phyloP scores from a whole-genome alignment of 2,888 invertebrate species.

The Apamea epomidion region DNA sequence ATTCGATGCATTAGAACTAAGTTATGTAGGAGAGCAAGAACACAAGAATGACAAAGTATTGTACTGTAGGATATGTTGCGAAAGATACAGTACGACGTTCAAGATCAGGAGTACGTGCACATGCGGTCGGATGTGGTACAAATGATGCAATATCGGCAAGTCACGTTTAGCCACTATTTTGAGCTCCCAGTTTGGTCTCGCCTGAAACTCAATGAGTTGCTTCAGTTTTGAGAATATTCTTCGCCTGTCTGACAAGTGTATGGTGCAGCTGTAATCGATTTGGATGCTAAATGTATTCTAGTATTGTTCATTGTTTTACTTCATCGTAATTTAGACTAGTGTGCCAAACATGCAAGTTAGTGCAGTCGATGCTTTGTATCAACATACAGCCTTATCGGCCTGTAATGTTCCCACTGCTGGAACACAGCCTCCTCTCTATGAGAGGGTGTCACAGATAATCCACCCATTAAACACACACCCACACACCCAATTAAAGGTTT shows the following conservation, averaged over 20 bases:
- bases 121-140: conserved; percentile 64
- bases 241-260: conserved; percentile 15
- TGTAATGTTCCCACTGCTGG: background rate
- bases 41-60: conserved; percentile 44
- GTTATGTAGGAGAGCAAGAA: background rate
- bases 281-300: background rate
- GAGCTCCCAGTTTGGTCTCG: conserved; percentile 69
- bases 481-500: too few species aligned
- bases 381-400: background rate
- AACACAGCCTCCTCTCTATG: background rate
- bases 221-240: conserved; percentile 59
- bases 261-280: conserved; percentile 18
- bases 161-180: conserved; percentile 82
- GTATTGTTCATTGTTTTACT: background rate
- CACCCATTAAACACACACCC: too few species aligned
- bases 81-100: conserved; percentile 47
- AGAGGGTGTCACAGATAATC: background rate
- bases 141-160: conserved; percentile 78
- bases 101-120: conserved; percentile 59
- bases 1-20: conserved; percentile 22
- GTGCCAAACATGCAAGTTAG: background rate
- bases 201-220: conserved; percentile 68
- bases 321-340: background rate
- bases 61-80: conserved; percentile 22
- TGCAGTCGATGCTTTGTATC: background rate